Evolutionary conservation across 2,797 vertebrate species (phyloP).

Genomic region (Sebastes itinus): DNA sequence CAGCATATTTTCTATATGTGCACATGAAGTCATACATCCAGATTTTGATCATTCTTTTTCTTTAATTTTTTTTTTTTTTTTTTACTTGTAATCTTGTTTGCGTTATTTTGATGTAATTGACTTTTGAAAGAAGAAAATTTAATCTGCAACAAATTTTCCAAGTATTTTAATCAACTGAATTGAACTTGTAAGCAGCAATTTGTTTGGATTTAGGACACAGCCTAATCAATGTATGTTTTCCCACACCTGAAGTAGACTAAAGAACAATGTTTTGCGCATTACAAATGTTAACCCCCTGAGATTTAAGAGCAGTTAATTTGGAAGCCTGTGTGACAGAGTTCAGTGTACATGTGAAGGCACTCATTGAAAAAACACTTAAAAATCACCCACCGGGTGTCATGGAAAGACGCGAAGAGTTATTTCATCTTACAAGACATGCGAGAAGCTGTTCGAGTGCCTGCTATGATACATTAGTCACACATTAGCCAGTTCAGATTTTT

Average conservation of each 20-base stretch:
- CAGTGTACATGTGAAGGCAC: not conserved
- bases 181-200: not conserved
- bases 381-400: not conserved
- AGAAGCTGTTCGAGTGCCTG: not conserved
- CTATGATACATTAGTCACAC: conserved; percentile 5
- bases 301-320: not conserved
- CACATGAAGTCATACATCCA: not conserved
- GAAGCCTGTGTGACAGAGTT: not conserved
- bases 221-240: no score
- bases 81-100: not conserved
- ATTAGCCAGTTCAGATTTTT: not conserved
- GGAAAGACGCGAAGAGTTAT: not conserved
- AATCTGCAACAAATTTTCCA: not conserved
- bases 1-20: not conserved
- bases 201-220: no score
- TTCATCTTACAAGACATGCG: not conserved
- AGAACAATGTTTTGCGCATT: not conserved
- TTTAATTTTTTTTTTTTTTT: not conserved
- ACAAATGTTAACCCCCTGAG: not conserved
- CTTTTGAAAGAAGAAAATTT: not conserved
- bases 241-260: not conserved
- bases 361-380: not conserved
- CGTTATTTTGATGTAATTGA: not conserved
- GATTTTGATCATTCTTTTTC: not conserved
- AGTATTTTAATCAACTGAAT: not conserved